phyloP scores from a whole-genome alignment of 2,113 vertebrate genomes.

The Pollachius pollachius region DNA sequence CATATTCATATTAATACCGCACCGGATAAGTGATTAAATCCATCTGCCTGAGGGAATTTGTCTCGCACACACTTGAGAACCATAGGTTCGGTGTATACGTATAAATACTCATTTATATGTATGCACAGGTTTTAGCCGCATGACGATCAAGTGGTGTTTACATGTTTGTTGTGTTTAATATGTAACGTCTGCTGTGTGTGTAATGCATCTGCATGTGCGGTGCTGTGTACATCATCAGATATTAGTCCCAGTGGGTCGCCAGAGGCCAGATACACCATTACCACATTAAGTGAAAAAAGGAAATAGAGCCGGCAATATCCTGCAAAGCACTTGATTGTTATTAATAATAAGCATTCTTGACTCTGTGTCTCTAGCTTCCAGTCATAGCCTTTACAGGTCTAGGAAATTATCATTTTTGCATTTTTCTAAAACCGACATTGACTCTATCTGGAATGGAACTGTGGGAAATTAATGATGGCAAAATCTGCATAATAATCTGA shows the following conservation, averaged over 20 bases:
- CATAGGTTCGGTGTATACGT: conserved; percentile 26
- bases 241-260: conserved; percentile 22
- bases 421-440: conserved; percentile 31
- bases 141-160: conserved; percentile 7
- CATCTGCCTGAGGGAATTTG: conserved; percentile 34
- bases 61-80: conserved; percentile 24
- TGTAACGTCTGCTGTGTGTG: background rate
- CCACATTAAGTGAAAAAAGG: conserved; percentile 33
- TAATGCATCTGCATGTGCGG: background rate
- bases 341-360: conserved; percentile 28
- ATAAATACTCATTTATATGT: conserved; percentile 36
- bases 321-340: conserved; percentile 44
- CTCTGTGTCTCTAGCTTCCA: conserved; percentile 18
- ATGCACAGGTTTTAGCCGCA: conserved; percentile 12
- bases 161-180: too few relatives aligned
- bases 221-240: conserved; percentile 30
- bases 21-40: conserved; percentile 26
- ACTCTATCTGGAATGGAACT: conserved; percentile 32
- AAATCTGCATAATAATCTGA: conserved; percentile 44
- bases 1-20: conserved; percentile 14
- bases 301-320: conserved; percentile 31
- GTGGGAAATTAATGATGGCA: conserved; percentile 51
- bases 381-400: conserved; percentile 39
- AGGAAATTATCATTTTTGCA: conserved; percentile 51
- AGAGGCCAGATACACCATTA: conserved; percentile 45